A percentile compares a stretch with the other conserved stretches of the same genome.
phyloP scores from a whole-genome alignment of 1,140 invertebrate species.

The Lucilia cuprina region DNA sequence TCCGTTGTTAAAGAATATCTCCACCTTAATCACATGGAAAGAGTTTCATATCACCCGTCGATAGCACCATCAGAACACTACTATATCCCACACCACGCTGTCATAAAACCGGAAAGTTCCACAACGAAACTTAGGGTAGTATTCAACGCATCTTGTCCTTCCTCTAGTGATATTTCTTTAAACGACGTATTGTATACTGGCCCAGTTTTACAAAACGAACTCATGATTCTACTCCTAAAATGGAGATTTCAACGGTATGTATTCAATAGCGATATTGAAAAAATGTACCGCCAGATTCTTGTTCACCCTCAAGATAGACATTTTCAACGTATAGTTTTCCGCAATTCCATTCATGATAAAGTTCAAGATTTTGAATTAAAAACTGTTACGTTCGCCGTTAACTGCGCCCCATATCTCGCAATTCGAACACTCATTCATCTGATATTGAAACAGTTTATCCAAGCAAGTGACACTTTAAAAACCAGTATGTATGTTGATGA shows the following conservation, averaged over 20 bases:
- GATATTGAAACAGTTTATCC: not conserved
- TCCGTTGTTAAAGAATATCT: not conserved
- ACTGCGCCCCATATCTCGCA: not conserved
- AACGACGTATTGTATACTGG: not conserved
- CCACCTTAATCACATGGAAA: not conserved
- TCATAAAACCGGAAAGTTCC: not conserved
- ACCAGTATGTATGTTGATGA: not conserved
- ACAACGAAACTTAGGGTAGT: not conserved
- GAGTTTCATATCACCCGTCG: not conserved
- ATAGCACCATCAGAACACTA: not conserved
- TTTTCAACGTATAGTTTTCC: no score
- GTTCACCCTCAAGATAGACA: no score
- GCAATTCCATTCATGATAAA: no score
- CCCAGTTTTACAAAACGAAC: not conserved
- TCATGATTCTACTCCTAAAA: not conserved
- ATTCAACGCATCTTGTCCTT: not conserved
- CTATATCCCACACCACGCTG: not conserved
- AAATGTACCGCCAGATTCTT: no score
- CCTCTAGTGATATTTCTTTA: not conserved
- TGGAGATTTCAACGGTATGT: not conserved
- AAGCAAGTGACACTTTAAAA: not conserved
- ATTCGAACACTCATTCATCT: not conserved
- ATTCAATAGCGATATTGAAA: no score
- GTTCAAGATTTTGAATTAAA: no score
- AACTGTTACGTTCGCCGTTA: no score